phyloP scores from a whole-genome alignment of 1,140 invertebrate genomes.

The Aphaenogaster rudis region DNA sequence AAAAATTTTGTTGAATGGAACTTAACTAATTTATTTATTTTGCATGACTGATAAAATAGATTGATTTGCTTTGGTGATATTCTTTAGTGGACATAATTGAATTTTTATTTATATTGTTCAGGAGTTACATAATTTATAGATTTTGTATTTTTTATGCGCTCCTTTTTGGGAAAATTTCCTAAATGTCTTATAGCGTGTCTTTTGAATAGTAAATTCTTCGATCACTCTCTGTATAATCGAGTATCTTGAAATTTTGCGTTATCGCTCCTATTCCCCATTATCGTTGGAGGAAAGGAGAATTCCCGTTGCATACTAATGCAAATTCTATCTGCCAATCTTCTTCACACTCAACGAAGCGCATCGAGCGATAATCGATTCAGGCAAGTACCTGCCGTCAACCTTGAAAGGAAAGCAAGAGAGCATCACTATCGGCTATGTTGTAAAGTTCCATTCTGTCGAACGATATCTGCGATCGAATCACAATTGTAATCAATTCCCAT shows the following conservation, averaged over 20 bases:
- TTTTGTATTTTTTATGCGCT: background rate
- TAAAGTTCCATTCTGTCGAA: conserved; percentile 33
- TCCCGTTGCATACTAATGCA: conserved; percentile 56
- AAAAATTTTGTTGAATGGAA: background rate
- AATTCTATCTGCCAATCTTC: conserved; percentile 60
- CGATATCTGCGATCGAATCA: conserved; percentile 21
- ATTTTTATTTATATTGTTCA: background rate
- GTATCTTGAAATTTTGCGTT: conserved; percentile 8
- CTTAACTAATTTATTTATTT: background rate
- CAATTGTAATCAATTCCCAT: conserved; percentile 22
- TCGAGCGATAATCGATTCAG: conserved; percentile 54
- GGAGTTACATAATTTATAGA: background rate
- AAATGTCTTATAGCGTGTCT: background rate
- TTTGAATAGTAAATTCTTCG: background rate
- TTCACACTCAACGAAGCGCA: conserved; percentile 58
- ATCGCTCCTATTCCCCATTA: conserved; percentile 12
- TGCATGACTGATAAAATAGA: background rate
- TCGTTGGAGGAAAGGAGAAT: conserved; percentile 22
- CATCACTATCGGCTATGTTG: conserved; percentile 26
- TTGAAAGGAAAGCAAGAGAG: conserved; percentile 54
- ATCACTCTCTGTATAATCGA: background rate
- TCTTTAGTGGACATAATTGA: background rate
- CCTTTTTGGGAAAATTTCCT: background rate
- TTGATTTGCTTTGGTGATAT: background rate
- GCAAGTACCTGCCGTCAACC: conserved; percentile 51